Conservation (phyloP, 2,797 vertebrate genomes). For the Oreortyx pictus region DNA sequence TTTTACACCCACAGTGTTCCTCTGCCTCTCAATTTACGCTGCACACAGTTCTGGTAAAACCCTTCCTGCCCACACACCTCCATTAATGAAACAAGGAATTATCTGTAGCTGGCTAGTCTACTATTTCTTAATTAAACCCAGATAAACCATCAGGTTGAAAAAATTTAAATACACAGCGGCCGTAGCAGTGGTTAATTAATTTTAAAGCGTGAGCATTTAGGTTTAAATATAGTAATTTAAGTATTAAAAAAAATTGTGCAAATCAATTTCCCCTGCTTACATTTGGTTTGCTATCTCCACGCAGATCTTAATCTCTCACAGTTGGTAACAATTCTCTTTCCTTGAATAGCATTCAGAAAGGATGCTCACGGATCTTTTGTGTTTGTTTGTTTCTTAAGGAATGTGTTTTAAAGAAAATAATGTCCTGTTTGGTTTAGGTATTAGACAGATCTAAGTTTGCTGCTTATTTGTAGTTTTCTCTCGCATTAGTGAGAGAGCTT, state of each 20-base stretch:
- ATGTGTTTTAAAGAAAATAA: background rate
- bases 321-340: background rate
- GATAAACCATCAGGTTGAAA: background rate
- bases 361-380: background rate
- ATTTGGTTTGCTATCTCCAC: background rate
- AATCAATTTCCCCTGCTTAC: background rate
- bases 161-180: background rate
- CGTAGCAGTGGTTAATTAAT: background rate
- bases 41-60: background rate
- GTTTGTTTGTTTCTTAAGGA: background rate
- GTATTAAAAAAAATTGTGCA: background rate
- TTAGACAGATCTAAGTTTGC: background rate
- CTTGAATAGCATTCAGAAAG: background rate
- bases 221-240: background rate
- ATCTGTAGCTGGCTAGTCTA: background rate
- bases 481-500: background rate
- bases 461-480: background rate
- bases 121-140: background rate
- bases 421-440: background rate
- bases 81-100: background rate
- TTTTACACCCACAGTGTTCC: constrained; percentile 4
- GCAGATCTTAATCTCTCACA: background rate
- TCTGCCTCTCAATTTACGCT: background rate
- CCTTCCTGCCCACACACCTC: background rate
- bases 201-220: background rate